Conservation (phyloP, 1,140 invertebrate species). For the Drosophila hydei region DNA sequence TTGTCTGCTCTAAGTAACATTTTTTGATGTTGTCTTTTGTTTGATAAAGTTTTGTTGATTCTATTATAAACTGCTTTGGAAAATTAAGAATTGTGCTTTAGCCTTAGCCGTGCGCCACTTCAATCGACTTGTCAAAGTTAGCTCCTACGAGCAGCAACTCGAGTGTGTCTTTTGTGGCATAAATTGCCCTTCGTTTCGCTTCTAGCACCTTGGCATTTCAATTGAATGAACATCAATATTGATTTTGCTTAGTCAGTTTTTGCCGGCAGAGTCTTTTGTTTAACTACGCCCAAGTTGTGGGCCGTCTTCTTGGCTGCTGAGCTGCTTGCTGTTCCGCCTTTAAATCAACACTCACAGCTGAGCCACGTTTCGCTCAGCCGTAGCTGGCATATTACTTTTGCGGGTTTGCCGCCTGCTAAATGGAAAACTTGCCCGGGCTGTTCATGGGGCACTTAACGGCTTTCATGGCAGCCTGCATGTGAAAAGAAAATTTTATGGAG, state of each 20-base stretch:
- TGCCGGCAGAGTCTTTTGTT: slow-evolving; percentile 50
- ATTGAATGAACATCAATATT: slow-evolving; percentile 64
- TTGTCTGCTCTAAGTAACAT: too few relatives aligned
- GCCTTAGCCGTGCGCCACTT: slow-evolving; percentile 23
- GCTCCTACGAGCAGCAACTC: slow-evolving; percentile 6
- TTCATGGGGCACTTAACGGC: slow-evolving; percentile 61
- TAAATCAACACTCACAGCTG: slow-evolving; percentile 52
- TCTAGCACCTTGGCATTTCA: slow-evolving; percentile 44
- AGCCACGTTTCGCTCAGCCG: not conserved
- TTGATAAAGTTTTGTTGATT: slow-evolving; percentile 3
- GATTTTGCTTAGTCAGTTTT: slow-evolving; percentile 55
- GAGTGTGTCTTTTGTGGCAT: slow-evolving; percentile 24
- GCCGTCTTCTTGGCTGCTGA: not conserved
- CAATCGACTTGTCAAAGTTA: slow-evolving; percentile 45
- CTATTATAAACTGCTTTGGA: slow-evolving; percentile 28
- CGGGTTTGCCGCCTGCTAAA: slow-evolving; percentile 53
- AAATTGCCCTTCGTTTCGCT: not conserved
- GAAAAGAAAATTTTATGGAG: slow-evolving; percentile 54
- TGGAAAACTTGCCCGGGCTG: slow-evolving; percentile 46
- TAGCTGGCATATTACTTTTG: slow-evolving; percentile 56
- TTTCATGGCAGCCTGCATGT: slow-evolving; percentile 52
- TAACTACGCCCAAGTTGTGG: slow-evolving; percentile 52
- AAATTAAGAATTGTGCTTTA: slow-evolving; percentile 30
- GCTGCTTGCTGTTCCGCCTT: slow-evolving; percentile 15
- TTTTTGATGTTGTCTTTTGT: too few relatives aligned